phyloP scores from a whole-genome alignment of 2,888 invertebrate genomes.

The Lacanobia oleracea region DNA sequence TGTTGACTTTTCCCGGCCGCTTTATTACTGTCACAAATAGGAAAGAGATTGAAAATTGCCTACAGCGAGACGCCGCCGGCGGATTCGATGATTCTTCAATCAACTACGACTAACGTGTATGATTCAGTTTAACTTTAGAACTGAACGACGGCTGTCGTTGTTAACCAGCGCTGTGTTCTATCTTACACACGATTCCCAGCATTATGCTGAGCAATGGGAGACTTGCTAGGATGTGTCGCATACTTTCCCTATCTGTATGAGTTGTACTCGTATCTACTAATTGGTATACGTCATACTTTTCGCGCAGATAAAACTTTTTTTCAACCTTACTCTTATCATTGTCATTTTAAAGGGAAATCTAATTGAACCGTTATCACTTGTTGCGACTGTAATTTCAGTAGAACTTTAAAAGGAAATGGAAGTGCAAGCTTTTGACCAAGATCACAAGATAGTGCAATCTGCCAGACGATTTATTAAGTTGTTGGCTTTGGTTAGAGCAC shows the following conservation, averaged over 20 bases:
- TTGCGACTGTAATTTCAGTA: conserved; percentile 51
- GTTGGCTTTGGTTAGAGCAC: conserved; percentile 64
- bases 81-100: conserved; percentile 79
- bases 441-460: conserved; percentile 67
- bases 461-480: conserved; percentile 73
- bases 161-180: background rate
- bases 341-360: conserved; percentile 6
- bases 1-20: conserved; percentile 90
- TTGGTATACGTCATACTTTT: too few relatives aligned
- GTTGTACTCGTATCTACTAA: too few relatives aligned
- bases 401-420: conserved; percentile 71
- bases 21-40: conserved; percentile 91
- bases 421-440: conserved; percentile 64
- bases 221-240: too few relatives aligned
- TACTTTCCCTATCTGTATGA: too few relatives aligned
- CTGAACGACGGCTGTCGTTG: background rate
- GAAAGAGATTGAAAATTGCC: conserved; percentile 90
- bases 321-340: background rate
- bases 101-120: conserved; percentile 69
- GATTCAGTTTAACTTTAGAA: conserved; percentile 63
- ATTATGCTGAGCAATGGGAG: background rate
- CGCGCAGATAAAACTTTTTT: background rate
- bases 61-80: conserved; percentile 80
- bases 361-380: conserved; percentile 33
- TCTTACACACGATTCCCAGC: background rate